These are phyloP conservation scores for Monochamus saltuarius DNA, from an alignment of 1,140 invertebrate genomes.

Conservation along the genomic window DNA sequence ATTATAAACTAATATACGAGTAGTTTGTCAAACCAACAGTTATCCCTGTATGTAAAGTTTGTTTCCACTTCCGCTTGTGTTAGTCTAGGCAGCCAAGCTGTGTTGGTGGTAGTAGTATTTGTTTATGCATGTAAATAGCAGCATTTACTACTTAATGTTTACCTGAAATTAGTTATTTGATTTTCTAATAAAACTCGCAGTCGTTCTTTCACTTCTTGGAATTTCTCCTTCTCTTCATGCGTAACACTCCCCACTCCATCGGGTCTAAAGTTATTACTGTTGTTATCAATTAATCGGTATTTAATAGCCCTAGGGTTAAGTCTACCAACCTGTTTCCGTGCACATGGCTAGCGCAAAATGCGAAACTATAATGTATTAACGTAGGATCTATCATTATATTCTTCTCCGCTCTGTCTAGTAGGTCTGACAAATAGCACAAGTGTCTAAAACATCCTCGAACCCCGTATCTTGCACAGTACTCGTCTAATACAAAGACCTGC, in stretches of 20 bases:
- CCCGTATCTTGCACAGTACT: slow-evolving; percentile 97
- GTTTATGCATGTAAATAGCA: not conserved
- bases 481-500: slow-evolving; percentile 97
- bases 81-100: not conserved
- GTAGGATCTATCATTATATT: slow-evolving; percentile 97
- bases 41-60: too few relatives aligned
- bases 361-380: slow-evolving; percentile 97
- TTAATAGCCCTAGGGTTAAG: slow-evolving; percentile 44
- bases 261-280: slow-evolving; percentile 68
- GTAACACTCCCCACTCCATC: slow-evolving; percentile 98
- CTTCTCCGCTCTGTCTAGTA: slow-evolving; percentile 93
- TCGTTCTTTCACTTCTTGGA: slow-evolving; percentile 95
- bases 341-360: slow-evolving; percentile 98
- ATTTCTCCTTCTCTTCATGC: slow-evolving; percentile 96
- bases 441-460: slow-evolving; percentile 96
- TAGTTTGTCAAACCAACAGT: too few relatives aligned
- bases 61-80: not conserved
- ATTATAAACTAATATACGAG: too few relatives aligned
- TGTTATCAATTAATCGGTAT: slow-evolving; percentile 49
- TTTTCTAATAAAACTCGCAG: slow-evolving; percentile 90
- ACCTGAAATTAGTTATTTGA: slow-evolving; percentile 99
- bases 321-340: slow-evolving; percentile 86
- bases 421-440: slow-evolving; percentile 92
- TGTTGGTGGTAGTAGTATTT: slow-evolving; percentile 6
- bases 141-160: slow-evolving; percentile 32